A percentile compares a stretch with the other conserved stretches of the same genome.
phyloP scores from a whole-genome alignment of 2,888 invertebrate genomes.

The Siphlonurus alternatus region DNA sequence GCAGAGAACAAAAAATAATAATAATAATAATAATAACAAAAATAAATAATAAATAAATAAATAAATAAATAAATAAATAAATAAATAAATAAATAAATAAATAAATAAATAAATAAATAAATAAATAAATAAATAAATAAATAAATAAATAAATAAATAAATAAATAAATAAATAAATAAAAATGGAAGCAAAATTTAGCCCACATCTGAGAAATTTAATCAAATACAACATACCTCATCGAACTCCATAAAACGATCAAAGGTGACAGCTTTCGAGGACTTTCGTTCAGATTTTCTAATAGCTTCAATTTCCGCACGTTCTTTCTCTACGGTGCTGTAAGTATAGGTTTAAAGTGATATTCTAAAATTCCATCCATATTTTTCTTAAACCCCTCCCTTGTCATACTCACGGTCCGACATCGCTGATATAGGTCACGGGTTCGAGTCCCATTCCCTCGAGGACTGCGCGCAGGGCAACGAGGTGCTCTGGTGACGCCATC shows the following conservation, averaged over 20 bases:
- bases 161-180: too few relatives aligned
- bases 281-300: not conserved
- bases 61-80: too few relatives aligned
- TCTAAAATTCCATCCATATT: not conserved
- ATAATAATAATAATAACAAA: too few relatives aligned
- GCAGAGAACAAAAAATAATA: too few relatives aligned
- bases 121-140: not conserved
- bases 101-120: too few relatives aligned
- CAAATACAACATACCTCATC: not conserved
- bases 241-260: not conserved
- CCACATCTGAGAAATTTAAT: too few relatives aligned
- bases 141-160: not conserved
- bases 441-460: not conserved
- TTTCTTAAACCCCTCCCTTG: too few relatives aligned
- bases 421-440: conserved; percentile 9
- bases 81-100: not conserved
- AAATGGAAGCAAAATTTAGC: too few relatives aligned
- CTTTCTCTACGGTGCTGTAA: not conserved
- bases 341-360: not conserved
- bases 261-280: not conserved
- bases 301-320: not conserved
- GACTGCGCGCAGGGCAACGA: conserved; percentile 36
- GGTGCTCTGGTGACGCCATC: conserved; percentile 44
- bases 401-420: not conserved
- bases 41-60: too few relatives aligned